Conservation (phyloP, 2,888 invertebrate species). For the Xanthorhoe spadicearia region DNA sequence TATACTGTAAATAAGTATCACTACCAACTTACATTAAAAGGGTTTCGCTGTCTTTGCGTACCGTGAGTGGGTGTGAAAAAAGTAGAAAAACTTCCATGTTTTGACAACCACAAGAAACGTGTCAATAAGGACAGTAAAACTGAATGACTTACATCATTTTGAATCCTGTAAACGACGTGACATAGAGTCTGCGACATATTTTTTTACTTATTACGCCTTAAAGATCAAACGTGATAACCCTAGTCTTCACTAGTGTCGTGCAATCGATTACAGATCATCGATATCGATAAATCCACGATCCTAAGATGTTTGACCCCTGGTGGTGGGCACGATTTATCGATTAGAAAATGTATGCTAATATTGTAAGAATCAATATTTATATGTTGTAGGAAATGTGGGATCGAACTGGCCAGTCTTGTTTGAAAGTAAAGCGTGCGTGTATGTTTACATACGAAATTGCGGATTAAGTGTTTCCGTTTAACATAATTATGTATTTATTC, state of each 20-base stretch:
- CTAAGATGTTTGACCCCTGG: constrained; percentile 69
- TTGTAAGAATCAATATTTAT: constrained; percentile 65
- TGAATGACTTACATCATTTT: constrained; percentile 72
- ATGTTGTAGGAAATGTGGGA: constrained; percentile 54
- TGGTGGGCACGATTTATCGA: constrained; percentile 74
- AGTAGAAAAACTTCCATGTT: constrained; percentile 31
- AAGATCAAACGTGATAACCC: constrained; percentile 77
- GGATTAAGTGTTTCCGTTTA: constrained; percentile 30
- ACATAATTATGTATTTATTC: constrained; percentile 33
- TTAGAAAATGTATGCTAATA: constrained; percentile 69
- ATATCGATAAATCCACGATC: constrained; percentile 68
- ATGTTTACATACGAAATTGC: constrained; percentile 25
- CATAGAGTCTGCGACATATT: constrained; percentile 61
- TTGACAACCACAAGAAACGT: constrained; percentile 44
- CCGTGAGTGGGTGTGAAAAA: background rate
- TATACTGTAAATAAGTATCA: background rate
- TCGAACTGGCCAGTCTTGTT: constrained; percentile 55
- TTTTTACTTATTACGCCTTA: constrained; percentile 61
- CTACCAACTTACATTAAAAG: constrained; percentile 10
- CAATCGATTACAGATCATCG: constrained; percentile 64
- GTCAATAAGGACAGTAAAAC: constrained; percentile 62
- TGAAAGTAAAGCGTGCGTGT: constrained; percentile 35
- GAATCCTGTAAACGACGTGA: constrained; percentile 62
- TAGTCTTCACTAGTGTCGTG: constrained; percentile 64
- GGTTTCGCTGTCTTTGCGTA: constrained; percentile 27